phyloP scores from a whole-genome alignment of 2,113 vertebrate genomes.

The Gymnocephalus cernua region DNA sequence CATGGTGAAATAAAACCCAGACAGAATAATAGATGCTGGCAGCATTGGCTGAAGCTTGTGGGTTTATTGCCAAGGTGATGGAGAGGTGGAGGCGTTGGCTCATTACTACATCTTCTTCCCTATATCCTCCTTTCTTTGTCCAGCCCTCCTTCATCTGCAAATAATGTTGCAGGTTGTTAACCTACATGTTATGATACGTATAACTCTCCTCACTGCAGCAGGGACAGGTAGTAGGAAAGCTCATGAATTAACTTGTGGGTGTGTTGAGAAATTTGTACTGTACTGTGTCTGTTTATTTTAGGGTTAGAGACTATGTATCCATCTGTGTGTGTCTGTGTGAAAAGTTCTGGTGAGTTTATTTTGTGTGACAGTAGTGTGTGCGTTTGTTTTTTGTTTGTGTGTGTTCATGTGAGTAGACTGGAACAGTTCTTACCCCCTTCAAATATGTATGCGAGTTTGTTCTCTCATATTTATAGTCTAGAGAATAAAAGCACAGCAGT shows the following conservation, averaged over 20 bases:
- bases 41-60: background rate
- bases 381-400: background rate
- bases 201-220: slow-evolving; percentile 10
- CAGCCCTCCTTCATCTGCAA: background rate
- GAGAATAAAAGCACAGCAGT: slow-evolving; percentile 9
- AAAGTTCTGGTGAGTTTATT: background rate
- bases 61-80: slow-evolving; percentile 27
- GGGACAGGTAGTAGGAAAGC: background rate
- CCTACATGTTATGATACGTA: background rate
- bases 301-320: background rate
- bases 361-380: slow-evolving; percentile 1
- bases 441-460: slow-evolving; percentile 68
- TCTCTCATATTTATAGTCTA: slow-evolving; percentile 55
- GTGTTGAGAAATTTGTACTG: background rate
- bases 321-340: background rate
- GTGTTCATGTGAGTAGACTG: background rate
- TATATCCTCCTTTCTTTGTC: background rate
- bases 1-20: slow-evolving; percentile 9
- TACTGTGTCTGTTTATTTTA: background rate
- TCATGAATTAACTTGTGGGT: slow-evolving; percentile 2
- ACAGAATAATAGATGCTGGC: slow-evolving; percentile 32
- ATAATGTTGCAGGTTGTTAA: slow-evolving; percentile 9
- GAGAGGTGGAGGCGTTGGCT: background rate
- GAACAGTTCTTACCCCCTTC: slow-evolving; percentile 44
- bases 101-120: background rate